These are phyloP conservation scores for Lepidocyrtinus sp. DNA, from an alignment of 2,888 invertebrate genomes.

Conservation along the genomic window DNA sequence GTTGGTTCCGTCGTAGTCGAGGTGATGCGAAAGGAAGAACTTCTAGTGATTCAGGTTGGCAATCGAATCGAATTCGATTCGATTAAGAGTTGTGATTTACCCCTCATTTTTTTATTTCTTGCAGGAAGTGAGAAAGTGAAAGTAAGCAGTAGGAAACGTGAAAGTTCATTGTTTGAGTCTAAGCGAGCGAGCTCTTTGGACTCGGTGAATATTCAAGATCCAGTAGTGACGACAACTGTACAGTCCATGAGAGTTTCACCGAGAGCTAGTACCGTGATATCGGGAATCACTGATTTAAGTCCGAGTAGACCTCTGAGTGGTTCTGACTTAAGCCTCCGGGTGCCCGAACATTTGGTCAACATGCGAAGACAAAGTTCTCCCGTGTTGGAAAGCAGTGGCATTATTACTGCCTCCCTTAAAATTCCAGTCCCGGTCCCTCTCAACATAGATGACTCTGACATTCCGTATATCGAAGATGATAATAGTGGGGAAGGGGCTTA, in stretches of 20 bases:
- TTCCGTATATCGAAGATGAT: slow-evolving; percentile 80
- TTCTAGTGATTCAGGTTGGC: slow-evolving; percentile 69
- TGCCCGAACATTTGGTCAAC: slow-evolving; percentile 61
- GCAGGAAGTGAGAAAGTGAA: slow-evolving; percentile 67
- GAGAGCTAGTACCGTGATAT: slow-evolving; percentile 72
- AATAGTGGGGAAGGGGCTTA: slow-evolving; percentile 40
- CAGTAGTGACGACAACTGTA: slow-evolving; percentile 63
- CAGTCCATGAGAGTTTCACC: slow-evolving; percentile 54
- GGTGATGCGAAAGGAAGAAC: slow-evolving; percentile 67
- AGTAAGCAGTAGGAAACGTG: slow-evolving; percentile 52
- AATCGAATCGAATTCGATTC: slow-evolving; percentile 5
- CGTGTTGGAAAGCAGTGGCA: slow-evolving; percentile 72
- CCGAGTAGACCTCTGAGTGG: slow-evolving; percentile 70
- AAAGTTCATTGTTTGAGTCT: slow-evolving; percentile 56
- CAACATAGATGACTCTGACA: slow-evolving; percentile 78
- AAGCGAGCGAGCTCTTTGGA: slow-evolving; percentile 68
- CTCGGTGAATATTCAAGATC: slow-evolving; percentile 62
- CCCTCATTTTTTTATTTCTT: slow-evolving; percentile 19
- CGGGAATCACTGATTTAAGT: slow-evolving; percentile 71
- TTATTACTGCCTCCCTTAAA: slow-evolving; percentile 87
- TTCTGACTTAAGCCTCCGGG: slow-evolving; percentile 67
- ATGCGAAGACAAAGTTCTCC: slow-evolving; percentile 70
- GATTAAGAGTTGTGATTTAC: neutral
- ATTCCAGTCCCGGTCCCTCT: slow-evolving; percentile 78
- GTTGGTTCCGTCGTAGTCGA: slow-evolving; percentile 68